phyloP scores from a whole-genome alignment of 2,888 invertebrate species.

The Eristalis intricaria region DNA sequence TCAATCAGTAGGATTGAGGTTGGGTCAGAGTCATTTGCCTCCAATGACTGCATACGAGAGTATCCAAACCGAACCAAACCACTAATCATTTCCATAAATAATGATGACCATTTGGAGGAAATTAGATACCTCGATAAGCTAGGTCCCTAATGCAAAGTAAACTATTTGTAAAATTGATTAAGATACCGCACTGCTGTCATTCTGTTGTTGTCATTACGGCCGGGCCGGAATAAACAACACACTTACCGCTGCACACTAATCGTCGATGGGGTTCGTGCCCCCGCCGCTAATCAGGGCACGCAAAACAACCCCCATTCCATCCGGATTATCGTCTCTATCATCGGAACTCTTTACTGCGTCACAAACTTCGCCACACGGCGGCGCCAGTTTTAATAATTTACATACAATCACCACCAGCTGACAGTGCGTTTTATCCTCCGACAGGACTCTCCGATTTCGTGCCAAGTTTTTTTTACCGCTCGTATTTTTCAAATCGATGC shows the following conservation, averaged over 20 bases:
- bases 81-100: not conserved
- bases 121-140: not conserved
- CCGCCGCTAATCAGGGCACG: conserved; percentile 14
- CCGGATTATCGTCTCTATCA: not conserved
- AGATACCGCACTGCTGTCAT: not conserved
- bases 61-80: not conserved
- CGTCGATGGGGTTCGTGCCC: conserved; percentile 18
- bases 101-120: not conserved
- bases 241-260: conserved; percentile 25
- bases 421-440: conserved; percentile 50
- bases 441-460: not conserved
- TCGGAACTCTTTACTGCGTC: conserved; percentile 1
- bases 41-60: not conserved
- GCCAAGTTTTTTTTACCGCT: conserved; percentile 31
- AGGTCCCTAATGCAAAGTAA: not conserved
- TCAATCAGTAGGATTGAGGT: not conserved
- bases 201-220: not conserved
- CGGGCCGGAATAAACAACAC: not conserved
- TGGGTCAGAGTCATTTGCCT: not conserved
- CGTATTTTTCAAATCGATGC: not conserved
- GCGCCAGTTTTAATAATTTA: conserved; percentile 51
- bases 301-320: not conserved
- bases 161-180: not conserved
- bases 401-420: conserved; percentile 30
- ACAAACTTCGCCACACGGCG: conserved; percentile 11